Conservation (phyloP, 2,797 vertebrate genomes). For the Carduelis carduelis region DNA sequence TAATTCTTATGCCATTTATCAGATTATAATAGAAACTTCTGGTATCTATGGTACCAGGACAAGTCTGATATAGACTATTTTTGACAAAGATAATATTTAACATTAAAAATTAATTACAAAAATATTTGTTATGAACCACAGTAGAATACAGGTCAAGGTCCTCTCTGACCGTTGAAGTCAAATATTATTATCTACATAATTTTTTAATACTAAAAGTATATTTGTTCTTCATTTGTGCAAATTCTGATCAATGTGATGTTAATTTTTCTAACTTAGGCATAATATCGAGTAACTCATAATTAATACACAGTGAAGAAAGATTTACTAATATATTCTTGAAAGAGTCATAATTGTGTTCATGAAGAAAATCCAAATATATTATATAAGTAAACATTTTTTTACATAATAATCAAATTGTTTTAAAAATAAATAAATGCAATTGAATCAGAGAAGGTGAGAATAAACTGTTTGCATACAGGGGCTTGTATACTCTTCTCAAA, state of each 20-base stretch:
- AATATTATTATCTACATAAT: neutral
- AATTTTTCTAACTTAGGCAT: neutral
- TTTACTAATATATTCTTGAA: neutral
- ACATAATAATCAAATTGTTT: neutral
- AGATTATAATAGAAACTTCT: neutral
- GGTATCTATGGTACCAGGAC: neutral
- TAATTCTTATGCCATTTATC: neutral
- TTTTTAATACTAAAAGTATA: neutral
- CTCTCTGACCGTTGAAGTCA: neutral
- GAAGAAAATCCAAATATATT: neutral
- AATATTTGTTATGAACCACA: fast-evolving
- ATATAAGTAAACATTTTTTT: neutral
- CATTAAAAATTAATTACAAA: neutral
- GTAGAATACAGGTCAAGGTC: neutral
- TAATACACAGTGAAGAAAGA: neutral
- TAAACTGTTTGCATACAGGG: neutral
- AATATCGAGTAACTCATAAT: neutral
- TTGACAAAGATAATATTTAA: neutral
- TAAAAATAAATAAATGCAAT: neutral
- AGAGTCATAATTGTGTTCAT: neutral
- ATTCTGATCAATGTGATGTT: neutral
- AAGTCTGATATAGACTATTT: neutral
- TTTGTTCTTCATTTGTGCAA: neutral
- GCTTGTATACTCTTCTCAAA: neutral
- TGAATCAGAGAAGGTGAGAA: neutral